Conservation (phyloP, 2,113 vertebrate genomes). For the Sorex araneus region DNA sequence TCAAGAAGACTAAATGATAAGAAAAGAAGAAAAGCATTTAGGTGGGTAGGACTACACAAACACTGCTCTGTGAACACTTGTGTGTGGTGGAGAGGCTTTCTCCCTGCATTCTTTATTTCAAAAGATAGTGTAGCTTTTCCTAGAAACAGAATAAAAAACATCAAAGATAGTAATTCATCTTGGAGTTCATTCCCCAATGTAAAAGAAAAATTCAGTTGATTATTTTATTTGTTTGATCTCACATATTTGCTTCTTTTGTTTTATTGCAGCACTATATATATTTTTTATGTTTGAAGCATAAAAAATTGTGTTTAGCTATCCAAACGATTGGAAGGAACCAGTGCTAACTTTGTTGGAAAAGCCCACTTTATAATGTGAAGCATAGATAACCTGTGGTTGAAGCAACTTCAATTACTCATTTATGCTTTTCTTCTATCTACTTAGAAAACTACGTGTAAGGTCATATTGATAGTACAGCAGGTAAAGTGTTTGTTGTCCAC, state of each 20-base stretch:
- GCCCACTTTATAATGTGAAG: background rate
- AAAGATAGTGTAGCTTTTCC: background rate
- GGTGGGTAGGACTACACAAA: too few species aligned
- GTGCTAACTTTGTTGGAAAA: background rate
- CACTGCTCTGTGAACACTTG: background rate
- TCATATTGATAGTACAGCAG: too few species aligned
- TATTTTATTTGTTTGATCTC: background rate
- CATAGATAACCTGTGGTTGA: background rate
- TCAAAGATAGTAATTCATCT: background rate
- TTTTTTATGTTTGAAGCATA: too few species aligned
- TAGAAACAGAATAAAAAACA: background rate
- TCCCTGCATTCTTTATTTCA: background rate
- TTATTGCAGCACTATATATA: constrained; percentile 53
- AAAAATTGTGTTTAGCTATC: background rate
- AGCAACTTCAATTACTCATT: background rate
- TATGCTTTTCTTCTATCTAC: too few species aligned
- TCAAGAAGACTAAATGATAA: background rate
- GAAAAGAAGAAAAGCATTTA: background rate
- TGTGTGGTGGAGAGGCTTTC: background rate
- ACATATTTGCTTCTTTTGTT: background rate
- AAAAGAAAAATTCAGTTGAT: background rate
- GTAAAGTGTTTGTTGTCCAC: too few species aligned
- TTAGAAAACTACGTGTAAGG: too few species aligned
- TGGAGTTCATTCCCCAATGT: background rate
- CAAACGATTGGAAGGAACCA: constrained; percentile 9